Conservation (phyloP, 2,113 vertebrate genomes). For the Acanthisitta chloris region DNA sequence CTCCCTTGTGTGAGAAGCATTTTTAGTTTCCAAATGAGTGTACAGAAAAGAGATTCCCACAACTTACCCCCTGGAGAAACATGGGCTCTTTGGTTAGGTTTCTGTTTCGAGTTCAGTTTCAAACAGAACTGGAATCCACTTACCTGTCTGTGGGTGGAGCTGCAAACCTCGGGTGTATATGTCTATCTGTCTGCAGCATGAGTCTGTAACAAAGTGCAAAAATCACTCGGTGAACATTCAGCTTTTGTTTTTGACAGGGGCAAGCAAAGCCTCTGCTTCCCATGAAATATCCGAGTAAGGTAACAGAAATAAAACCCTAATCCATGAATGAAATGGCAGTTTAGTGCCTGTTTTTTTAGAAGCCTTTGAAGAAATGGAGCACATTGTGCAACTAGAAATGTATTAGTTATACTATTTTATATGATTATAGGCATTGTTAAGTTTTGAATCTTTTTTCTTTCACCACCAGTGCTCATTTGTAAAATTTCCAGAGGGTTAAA, state of each 20-base stretch:
- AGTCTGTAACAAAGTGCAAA: not conserved
- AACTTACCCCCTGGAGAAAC: not conserved
- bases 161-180: not conserved
- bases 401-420: not conserved
- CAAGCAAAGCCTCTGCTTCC: not conserved
- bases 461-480: not conserved
- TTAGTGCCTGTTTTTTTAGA: not conserved
- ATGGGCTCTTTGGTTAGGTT: not conserved
- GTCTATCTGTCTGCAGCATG: not conserved
- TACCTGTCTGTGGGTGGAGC: not conserved
- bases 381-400: not conserved
- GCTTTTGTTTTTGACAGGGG: not conserved
- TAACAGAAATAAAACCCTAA: not conserved
- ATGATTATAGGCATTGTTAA: not conserved
- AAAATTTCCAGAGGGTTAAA: not conserved
- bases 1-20: too few relatives aligned
- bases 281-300: not conserved
- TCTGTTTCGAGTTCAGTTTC: not conserved
- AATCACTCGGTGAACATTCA: not conserved
- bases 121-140: not conserved
- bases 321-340: not conserved
- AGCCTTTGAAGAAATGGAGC: not conserved
- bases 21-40: not conserved
- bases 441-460: not conserved
- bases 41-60: not conserved